Evolutionary conservation across 2,888 invertebrate species (phyloP), one percentile per base, ranked within the genome.

Genomic region (Sinotaia quadrata): DNA sequence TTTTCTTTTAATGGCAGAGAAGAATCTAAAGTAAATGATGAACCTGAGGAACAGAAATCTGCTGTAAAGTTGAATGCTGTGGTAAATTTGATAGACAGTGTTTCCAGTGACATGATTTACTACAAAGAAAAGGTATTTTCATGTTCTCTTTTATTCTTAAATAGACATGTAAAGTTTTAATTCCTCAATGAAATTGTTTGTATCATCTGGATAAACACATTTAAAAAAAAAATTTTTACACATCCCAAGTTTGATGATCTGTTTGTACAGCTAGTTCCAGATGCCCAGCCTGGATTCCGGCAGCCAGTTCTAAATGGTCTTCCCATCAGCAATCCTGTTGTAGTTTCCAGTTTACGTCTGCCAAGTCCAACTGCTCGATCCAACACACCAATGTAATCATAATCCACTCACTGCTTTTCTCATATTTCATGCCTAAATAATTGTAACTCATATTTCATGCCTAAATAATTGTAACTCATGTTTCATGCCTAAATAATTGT

Each of bases 71-170:
- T 85, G 49, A 79, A 85, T 54, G 72, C 81, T 2, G 79, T 86
- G 21, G 80, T 85, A 33, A 76, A 69, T 58, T 72, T 84, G 73
- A 84, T 86, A 52, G 85, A 85, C 69, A 68, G 77, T 44, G 85
- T 86, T 27, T 80, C 81, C 21, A 82, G 81, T 49, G 82, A 80
- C 57, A 84, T 85, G 84, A 72, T 75, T 51, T 74, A 69, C 51
- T 80, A 78, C 72, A 84, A 81, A 67, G 85, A 85, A 73, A 84
- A 80, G 80, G 85, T 85, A 73, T 37, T 12, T 5, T n/a, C 21
- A 36, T 37, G 27, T 56, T 12, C 5, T 18, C n/a, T n/a, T 10
- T 29, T 18, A 31, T 29, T 5, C 18, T 27, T 21, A 7, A 18
- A 51, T 12, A n/a, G 18, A 51, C 21, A 21, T 8, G 21, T 21